These are phyloP conservation scores for Xestobium rufovillosum DNA, from an alignment of 2,888 invertebrate genomes.

Conservation along the genomic window DNA sequence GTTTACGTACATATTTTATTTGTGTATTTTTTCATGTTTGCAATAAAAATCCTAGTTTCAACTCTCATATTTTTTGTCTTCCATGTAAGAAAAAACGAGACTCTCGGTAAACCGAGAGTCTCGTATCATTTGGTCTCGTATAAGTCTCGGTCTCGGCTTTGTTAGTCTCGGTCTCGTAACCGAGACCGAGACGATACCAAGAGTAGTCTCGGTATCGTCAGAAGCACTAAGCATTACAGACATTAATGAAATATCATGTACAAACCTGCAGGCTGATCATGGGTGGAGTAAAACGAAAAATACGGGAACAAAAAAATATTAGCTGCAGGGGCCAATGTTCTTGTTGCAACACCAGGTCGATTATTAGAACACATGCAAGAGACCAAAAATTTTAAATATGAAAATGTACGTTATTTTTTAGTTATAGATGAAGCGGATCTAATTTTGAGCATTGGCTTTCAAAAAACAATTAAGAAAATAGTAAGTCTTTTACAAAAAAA, in stretches of 20 bases:
- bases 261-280: slow-evolving; percentile 93
- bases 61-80: too few relatives aligned
- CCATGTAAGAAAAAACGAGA: too few relatives aligned
- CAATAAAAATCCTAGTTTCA: too few relatives aligned
- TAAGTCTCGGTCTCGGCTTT: too few relatives aligned
- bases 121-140: too few relatives aligned
- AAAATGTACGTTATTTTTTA: slow-evolving; percentile 89
- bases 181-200: too few relatives aligned
- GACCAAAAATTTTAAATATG: slow-evolving; percentile 81
- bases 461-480: slow-evolving; percentile 94
- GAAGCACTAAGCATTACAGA: too few relatives aligned
- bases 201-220: too few relatives aligned
- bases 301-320: slow-evolving; percentile 92
- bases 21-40: too few relatives aligned
- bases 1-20: too few relatives aligned
- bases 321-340: slow-evolving; percentile 81
- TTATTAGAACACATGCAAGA: slow-evolving; percentile 89
- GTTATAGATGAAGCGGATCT: slow-evolving; percentile 98
- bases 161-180: too few relatives aligned
- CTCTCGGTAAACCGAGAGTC: too few relatives aligned
- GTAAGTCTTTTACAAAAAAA: slow-evolving; percentile 86
- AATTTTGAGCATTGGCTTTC: slow-evolving; percentile 94
- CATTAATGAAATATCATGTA: slow-evolving; percentile 83
- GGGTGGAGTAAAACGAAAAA: slow-evolving; percentile 87
- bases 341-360: slow-evolving; percentile 94